A percentile compares a stretch with the other conserved stretches of the same genome.
Evolutionary conservation across 2,113 vertebrate genomes (phyloP).

Genomic region (Phaetusa simplex): DNA sequence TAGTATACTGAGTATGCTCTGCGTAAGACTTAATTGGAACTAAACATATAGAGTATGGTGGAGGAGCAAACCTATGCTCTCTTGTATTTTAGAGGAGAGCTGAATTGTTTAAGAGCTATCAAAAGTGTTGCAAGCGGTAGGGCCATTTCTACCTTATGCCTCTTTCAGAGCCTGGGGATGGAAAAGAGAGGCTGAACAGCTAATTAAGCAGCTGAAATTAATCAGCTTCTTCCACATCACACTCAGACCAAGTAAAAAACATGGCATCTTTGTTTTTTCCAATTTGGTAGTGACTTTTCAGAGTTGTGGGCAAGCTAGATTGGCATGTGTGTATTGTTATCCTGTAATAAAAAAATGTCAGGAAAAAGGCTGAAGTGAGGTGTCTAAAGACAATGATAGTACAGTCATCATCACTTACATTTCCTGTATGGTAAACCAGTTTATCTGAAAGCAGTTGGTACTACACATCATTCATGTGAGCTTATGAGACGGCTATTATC

Average conservation of each 20-base stretch:
- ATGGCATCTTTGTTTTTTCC: background rate
- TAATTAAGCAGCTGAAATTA: background rate
- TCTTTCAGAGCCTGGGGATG: background rate
- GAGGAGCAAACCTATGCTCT: background rate
- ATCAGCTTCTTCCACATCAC: background rate
- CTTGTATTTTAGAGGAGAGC: background rate
- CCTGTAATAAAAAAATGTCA: background rate
- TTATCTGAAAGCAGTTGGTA: background rate
- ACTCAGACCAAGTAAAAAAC: background rate
- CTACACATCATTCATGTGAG: background rate
- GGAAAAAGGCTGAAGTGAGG: background rate
- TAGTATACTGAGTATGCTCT: rapidly evolving
- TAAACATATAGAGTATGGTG: background rate
- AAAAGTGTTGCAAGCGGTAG: background rate
- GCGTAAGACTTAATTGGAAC: background rate
- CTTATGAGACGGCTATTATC: background rate
- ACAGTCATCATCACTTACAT: background rate
- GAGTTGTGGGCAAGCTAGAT: background rate
- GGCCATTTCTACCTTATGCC: rapidly evolving
- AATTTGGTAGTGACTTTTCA: background rate
- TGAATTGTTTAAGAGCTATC: background rate
- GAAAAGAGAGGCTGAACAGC: background rate
- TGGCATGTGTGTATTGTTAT: background rate
- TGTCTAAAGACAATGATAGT: background rate
- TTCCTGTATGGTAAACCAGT: conserved; percentile 6